Evolutionary conservation across 1,140 invertebrate species (phyloP), one percentile per base, ranked within the genome.

Genomic region (Hydropsyche tenuis): DNA sequence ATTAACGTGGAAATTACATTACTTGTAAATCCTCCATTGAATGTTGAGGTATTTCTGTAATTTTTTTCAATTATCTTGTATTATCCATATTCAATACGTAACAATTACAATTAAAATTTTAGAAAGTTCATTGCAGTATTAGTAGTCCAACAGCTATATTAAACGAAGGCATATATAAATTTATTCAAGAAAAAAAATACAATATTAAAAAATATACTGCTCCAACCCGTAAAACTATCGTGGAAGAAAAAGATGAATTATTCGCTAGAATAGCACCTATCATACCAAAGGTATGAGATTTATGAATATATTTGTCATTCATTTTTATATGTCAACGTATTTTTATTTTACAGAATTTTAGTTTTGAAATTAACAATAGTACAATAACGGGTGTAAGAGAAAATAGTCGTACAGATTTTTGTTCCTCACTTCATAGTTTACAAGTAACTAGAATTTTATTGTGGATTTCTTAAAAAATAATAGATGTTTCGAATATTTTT

Each of bases 101-200:
- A n/a, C 9, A 63, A 63, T 16, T 63, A 25, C 22, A 63, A 11
- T 75, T 77, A 78, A 77, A 60, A 82, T 87, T 87, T 72, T 81
- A 93, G 91, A 93, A 92, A 88, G 87, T 94, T 64, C 89, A 88
- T 79, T 85, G 92, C 71, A 87, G 86, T 73, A 87, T 94, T 72
- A 90, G 87, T 46, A 89, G 91, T 79, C 90, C 89, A 60, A 89
- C 88, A 80, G 86, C 89, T 63, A 83, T 87, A 18, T 84, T 91
- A 45, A 88, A 89, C 80, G 90, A 90, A 78, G 89, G 89, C 45
- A 85, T 92, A 46, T 91, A 90, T 78, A 83, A 84, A 48, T 89
- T 89, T 79, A 78, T 87, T 12, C 84, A 86, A 73, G 85, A 86
- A 12, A 87, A 86, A 76, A 81, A 81, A 63, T 77, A 79, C 25